Evolutionary conservation across 2,888 invertebrate genomes (phyloP).

Genomic region (Heliconius ethilla): DNA sequence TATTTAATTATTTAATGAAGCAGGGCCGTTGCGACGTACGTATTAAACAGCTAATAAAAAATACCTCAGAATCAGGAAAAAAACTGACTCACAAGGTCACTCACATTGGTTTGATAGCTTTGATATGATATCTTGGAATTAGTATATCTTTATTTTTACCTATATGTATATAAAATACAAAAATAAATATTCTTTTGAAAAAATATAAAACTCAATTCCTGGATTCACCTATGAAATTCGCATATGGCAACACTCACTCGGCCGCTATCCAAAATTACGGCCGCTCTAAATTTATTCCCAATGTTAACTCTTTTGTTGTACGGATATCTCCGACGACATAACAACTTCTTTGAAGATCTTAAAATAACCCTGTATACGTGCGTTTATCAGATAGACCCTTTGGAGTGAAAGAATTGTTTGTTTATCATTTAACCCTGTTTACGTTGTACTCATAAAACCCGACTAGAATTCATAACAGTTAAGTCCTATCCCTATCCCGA

Average conservation of each 20-base stretch:
- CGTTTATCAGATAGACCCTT: slow-evolving; percentile 52
- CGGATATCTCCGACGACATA: slow-evolving; percentile 59
- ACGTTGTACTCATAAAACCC: slow-evolving; percentile 38
- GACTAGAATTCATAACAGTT: slow-evolving; percentile 12
- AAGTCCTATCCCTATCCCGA: slow-evolving; percentile 1
- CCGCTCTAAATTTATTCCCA: slow-evolving; percentile 65
- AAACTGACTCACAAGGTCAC: not conserved
- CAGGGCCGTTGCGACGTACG: slow-evolving; percentile 42
- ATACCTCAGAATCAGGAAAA: slow-evolving; percentile 8
- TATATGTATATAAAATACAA: not conserved
- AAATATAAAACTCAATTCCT: slow-evolving; percentile 1
- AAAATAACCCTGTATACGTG: slow-evolving; percentile 69
- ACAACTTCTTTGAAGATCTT: slow-evolving; percentile 69
- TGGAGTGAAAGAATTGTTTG: slow-evolving; percentile 44
- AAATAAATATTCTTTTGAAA: not conserved
- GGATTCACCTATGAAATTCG: slow-evolving; percentile 38
- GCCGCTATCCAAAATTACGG: slow-evolving; percentile 64
- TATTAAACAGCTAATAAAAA: slow-evolving; percentile 39
- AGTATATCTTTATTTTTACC: not conserved
- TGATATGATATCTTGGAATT: not conserved
- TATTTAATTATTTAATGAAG: slow-evolving; percentile 74
- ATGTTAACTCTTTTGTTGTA: slow-evolving; percentile 71
- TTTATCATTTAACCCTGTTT: slow-evolving; percentile 45
- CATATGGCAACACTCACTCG: slow-evolving; percentile 59
- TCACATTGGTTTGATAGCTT: not conserved